Percentiles rank a stretch among this genome's conserved stretches.
Evolutionary conservation across 2,113 vertebrate species (phyloP).

Genomic region (Vicugna pacos): DNA sequence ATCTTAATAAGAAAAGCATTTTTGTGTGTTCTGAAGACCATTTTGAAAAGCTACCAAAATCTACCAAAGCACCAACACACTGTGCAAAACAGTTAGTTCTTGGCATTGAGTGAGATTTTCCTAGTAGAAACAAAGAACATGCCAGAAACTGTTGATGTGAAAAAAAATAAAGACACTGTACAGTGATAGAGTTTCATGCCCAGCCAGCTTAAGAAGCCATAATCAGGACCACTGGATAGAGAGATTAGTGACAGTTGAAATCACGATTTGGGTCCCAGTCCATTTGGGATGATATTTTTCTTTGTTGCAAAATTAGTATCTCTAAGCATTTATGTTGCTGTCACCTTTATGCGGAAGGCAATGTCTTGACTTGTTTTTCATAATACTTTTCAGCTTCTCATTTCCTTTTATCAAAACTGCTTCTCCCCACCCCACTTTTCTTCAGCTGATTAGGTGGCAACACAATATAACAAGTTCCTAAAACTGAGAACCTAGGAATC

Average conservation of each 20-base stretch:
- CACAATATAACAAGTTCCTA: neutral
- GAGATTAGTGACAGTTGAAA: neutral
- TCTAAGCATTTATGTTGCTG: neutral
- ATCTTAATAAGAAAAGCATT: neutral
- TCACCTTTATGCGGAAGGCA: neutral
- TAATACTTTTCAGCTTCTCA: neutral
- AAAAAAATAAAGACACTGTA: constrained; percentile 27
- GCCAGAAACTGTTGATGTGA: constrained; percentile 22
- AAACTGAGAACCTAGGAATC: neutral
- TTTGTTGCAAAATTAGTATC: constrained; percentile 1
- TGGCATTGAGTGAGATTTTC: constrained; percentile 31
- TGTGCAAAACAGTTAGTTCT: constrained; percentile 47
- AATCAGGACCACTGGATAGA: neutral
- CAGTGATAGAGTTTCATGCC: neutral
- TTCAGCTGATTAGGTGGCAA: neutral
- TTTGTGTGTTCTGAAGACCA: constrained; percentile 8
- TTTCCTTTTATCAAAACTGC: neutral
- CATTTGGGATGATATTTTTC: neutral
- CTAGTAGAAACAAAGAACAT: constrained; percentile 37
- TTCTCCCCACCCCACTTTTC: neutral
- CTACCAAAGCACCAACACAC: neutral
- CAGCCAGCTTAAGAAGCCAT: neutral
- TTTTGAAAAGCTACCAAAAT: constrained; percentile 39
- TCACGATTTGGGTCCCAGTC: neutral
- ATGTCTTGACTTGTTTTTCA: neutral